Conservation (phyloP, 2,113 vertebrate genomes). For the Pachycephala philippinensis region DNA sequence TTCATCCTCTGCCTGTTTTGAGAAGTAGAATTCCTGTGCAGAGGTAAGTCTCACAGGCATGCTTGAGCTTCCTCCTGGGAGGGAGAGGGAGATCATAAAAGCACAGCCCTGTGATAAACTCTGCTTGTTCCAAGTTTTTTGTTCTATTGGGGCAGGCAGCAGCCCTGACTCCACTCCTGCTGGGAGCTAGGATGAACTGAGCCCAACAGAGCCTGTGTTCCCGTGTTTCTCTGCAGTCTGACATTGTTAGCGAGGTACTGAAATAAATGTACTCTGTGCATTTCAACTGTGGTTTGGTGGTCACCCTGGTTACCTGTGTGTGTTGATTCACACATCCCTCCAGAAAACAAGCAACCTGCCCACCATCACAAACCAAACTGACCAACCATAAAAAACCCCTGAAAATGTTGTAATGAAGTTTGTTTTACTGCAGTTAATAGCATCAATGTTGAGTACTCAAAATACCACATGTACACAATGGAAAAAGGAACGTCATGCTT, state of each 20-base stretch:
- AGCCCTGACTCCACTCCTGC: background rate
- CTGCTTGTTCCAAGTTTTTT: background rate
- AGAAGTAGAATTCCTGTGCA: background rate
- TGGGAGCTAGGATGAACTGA: background rate
- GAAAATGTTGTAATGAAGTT: background rate
- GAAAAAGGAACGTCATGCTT: background rate
- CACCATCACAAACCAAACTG: background rate
- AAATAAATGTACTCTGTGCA: background rate
- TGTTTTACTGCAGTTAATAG: background rate
- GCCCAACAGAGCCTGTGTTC: background rate
- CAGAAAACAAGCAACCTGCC: background rate
- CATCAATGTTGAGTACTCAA: background rate
- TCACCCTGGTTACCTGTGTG: background rate
- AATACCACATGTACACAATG: background rate
- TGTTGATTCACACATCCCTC: background rate
- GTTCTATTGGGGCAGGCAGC: background rate
- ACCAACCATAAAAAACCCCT: background rate
- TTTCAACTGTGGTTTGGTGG: background rate
- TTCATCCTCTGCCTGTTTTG: background rate
- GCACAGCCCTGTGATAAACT: background rate
- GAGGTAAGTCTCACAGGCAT: background rate
- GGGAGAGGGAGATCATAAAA: background rate
- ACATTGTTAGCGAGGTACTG: fast-evolving
- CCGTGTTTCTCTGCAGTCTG: fast-evolving
- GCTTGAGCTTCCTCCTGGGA: background rate